These are phyloP conservation scores for Triops longicaudatus DNA, from an alignment of 1,140 invertebrate species.

Conservation along the genomic window DNA sequence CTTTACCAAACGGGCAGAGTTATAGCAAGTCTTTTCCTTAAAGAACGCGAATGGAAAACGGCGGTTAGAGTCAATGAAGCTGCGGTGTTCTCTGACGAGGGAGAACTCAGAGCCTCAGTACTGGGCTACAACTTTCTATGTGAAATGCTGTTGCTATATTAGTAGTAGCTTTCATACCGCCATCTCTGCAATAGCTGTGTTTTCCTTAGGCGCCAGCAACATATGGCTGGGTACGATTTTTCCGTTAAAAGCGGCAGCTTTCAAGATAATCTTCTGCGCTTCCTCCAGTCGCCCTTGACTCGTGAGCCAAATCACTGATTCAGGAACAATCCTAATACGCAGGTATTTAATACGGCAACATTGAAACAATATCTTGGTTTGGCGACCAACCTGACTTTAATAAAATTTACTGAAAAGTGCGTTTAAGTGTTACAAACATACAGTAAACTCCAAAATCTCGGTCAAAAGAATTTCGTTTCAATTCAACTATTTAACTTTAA, in stretches of 20 bases:
- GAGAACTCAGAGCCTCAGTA: background rate
- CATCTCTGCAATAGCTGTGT: background rate
- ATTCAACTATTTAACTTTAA: too few relatives aligned
- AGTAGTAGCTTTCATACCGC: background rate
- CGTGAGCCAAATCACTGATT: conserved; percentile 43
- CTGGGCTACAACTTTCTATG: background rate
- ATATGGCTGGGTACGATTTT: background rate
- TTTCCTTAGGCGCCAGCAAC: background rate
- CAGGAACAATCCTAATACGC: conserved; percentile 35
- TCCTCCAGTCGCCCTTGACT: conserved; percentile 36
- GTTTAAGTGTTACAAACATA: too few relatives aligned
- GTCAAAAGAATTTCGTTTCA: too few relatives aligned
- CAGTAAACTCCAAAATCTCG: too few relatives aligned
- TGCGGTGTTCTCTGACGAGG: background rate
- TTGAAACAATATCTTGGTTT: background rate
- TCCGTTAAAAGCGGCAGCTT: conserved; percentile 34
- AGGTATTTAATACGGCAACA: background rate
- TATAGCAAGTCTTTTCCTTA: conserved; percentile 17
- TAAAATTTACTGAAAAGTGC: too few relatives aligned
- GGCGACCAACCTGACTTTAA: background rate
- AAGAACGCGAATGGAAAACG: conserved; percentile 22
- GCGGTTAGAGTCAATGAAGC: conserved; percentile 8
- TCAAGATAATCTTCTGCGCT: conserved; percentile 35
- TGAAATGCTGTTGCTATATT: background rate
- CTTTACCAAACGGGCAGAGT: conserved; percentile 28